These are phyloP conservation scores for Anser cygnoides DNA, from an alignment of 2,113 vertebrate genomes.

Conservation along the genomic window DNA sequence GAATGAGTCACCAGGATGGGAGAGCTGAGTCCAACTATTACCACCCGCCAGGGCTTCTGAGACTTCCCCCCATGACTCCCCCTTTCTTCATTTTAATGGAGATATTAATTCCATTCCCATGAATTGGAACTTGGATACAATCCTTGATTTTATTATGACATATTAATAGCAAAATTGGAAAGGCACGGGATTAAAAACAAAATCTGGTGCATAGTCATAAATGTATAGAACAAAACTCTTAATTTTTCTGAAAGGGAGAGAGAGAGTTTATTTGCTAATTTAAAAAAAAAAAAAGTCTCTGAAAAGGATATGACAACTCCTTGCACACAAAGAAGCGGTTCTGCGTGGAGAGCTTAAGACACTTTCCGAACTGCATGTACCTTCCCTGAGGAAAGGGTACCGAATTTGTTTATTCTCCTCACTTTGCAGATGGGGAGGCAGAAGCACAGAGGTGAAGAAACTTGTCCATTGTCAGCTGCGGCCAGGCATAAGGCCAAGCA, in stretches of 20 bases:
- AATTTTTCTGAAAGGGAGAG: neutral
- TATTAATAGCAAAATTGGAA: constrained; percentile 57
- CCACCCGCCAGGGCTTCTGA: constrained; percentile 37
- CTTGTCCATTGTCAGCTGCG: constrained; percentile 12
- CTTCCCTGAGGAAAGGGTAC: neutral
- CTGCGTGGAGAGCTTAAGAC: neutral
- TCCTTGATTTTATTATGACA: constrained; percentile 25
- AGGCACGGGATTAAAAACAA: neutral
- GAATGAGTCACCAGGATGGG: neutral
- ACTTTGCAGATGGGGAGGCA: constrained; percentile 8
- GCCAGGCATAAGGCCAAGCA: constrained; percentile 44
- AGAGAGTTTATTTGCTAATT: neutral
- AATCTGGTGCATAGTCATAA: neutral
- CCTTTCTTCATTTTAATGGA: constrained; percentile 46
- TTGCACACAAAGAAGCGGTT: neutral
- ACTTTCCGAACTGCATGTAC: neutral
- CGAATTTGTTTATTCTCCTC: neutral
- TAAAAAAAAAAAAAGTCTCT: neutral
- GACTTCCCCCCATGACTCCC: neutral
- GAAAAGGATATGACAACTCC: neutral
- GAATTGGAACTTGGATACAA: constrained; percentile 56
- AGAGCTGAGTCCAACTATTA: constrained; percentile 15
- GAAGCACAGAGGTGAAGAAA: constrained; percentile 32
- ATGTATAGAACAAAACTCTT: neutral
- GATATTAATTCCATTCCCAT: constrained; percentile 53